These are phyloP conservation scores for Ophioderma brevispina DNA, from an alignment of 35 echinoderm and acorn worm species.

Conservation along the genomic window DNA sequence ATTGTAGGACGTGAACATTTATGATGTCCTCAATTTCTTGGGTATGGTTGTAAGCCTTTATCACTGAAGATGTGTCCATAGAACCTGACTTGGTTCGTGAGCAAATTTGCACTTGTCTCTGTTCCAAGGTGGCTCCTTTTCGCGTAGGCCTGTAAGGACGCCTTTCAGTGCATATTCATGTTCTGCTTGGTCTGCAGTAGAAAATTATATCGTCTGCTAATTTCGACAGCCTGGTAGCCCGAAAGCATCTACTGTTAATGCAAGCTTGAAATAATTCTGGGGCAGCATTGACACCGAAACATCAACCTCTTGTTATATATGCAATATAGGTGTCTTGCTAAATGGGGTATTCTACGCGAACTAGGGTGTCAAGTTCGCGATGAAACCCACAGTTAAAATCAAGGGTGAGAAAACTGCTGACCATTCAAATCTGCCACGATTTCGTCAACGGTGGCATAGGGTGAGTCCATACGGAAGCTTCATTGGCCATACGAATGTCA, in stretches of 20 bases:
- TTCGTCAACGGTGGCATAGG: slow-evolving; percentile 63
- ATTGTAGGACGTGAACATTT: neutral
- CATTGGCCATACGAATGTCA: no score
- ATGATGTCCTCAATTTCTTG: slow-evolving; percentile 12
- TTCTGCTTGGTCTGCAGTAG: slow-evolving; percentile 13
- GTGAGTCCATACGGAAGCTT: slow-evolving; percentile 22
- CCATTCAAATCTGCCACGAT: slow-evolving; percentile 56
- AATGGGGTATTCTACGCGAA: neutral
- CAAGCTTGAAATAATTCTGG: neutral
- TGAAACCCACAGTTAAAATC: slow-evolving; percentile 34
- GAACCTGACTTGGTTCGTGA: neutral
- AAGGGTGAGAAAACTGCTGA: slow-evolving; percentile 24
- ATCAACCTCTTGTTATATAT: slow-evolving; percentile 16
- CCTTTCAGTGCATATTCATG: slow-evolving; percentile 19
- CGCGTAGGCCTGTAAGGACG: slow-evolving; percentile 37
- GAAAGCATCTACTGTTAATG: slow-evolving; percentile 28
- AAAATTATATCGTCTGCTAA: slow-evolving; percentile 85
- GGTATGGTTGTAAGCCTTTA: slow-evolving; percentile 25
- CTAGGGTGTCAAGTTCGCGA: slow-evolving; percentile 7
- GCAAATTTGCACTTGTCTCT: slow-evolving; percentile 56
- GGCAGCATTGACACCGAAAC: slow-evolving; percentile 27
- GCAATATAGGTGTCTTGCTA: slow-evolving; percentile 15
- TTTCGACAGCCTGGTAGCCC: slow-evolving; percentile 50
- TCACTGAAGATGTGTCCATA: slow-evolving; percentile 50
- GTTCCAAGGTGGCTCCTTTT: slow-evolving; percentile 16